These are phyloP conservation scores for Drosophila neotestacea DNA, from an alignment of 2,888 invertebrate genomes.

Conservation along the genomic window DNA sequence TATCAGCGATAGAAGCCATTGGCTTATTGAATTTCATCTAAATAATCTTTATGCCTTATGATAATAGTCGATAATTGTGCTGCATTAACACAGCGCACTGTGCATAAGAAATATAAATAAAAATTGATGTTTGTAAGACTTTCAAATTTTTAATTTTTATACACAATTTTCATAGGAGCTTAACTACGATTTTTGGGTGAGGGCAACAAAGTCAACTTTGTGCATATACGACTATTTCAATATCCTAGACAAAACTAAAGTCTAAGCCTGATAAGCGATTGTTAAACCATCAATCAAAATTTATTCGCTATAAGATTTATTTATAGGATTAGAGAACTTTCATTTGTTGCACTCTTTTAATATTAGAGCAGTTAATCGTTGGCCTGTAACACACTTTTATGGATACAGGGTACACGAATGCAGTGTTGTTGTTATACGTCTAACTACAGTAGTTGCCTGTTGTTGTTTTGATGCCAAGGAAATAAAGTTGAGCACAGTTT, in stretches of 20 bases:
- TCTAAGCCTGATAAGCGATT: not conserved
- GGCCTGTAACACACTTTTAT: not conserved
- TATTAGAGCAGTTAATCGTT: not conserved
- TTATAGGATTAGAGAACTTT: not conserved
- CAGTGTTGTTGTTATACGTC: not conserved
- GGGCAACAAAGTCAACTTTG: not conserved
- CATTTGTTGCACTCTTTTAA: not conserved
- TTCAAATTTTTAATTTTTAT: not conserved
- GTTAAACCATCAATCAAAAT: not conserved
- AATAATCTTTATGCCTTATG: no score
- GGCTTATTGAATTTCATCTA: no score
- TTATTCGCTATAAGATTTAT: not conserved
- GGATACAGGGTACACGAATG: conserved; percentile 14
- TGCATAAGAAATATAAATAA: not conserved
- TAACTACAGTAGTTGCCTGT: not conserved
- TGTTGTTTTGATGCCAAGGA: conserved; percentile 15
- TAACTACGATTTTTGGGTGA: not conserved
- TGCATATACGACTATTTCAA: not conserved
- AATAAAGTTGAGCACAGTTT: conserved; percentile 5
- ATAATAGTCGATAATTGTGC: no score
- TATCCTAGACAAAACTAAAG: not conserved
- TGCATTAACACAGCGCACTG: no score
- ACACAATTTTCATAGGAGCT: not conserved
- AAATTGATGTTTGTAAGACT: not conserved
- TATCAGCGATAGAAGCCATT: no score